phyloP scores from a whole-genome alignment of 2,113 vertebrate genomes.

The Amphilophus citrinellus region DNA sequence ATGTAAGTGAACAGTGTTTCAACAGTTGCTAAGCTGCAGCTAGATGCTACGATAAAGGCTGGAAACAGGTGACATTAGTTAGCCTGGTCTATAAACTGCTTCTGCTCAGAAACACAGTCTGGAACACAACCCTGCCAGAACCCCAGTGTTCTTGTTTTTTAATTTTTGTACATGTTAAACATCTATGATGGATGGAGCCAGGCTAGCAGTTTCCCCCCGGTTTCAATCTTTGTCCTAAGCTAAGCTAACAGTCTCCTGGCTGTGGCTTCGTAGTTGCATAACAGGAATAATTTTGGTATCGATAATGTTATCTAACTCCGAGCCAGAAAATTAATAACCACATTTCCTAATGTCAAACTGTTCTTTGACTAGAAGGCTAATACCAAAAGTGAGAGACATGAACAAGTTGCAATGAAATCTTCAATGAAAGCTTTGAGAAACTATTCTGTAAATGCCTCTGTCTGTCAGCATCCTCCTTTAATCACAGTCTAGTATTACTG shows the following conservation, averaged over 20 bases:
- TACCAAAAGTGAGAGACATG: neutral
- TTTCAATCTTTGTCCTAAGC: neutral
- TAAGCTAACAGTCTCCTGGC: neutral
- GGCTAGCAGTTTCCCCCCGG: neutral
- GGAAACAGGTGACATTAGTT: neutral
- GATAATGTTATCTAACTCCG: neutral
- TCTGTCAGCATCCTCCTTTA: constrained; percentile 25
- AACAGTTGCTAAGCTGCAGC: neutral
- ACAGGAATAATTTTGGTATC: neutral
- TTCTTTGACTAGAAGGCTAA: neutral
- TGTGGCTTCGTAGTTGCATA: neutral
- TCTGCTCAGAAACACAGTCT: neutral
- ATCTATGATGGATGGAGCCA: neutral
- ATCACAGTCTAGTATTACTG: constrained; percentile 36
- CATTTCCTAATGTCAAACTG: neutral
- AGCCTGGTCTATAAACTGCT: neutral
- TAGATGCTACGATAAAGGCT: neutral
- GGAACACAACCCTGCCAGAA: neutral
- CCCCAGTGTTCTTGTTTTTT: neutral
- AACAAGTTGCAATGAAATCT: neutral
- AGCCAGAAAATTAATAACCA: neutral
- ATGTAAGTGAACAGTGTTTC: neutral
- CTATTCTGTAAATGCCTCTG: neutral
- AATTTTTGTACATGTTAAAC: constrained; percentile 1
- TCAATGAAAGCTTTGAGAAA: constrained; percentile 13